A percentile compares a stretch with the other conserved stretches of the same genome.
Conservation (phyloP, 1,140 invertebrate genomes). For the Anastrepha obliqua region DNA sequence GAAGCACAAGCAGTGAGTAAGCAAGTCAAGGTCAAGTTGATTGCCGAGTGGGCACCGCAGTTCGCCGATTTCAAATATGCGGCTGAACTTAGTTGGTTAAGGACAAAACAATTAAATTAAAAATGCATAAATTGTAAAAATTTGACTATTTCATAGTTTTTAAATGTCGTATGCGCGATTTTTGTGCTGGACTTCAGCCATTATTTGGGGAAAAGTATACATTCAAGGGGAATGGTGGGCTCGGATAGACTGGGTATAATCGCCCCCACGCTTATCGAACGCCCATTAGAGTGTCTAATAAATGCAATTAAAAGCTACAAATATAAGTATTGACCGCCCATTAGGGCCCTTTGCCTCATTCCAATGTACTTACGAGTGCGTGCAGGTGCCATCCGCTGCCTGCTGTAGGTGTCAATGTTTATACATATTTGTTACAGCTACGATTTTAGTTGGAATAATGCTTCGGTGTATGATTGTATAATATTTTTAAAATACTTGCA, state of each 20-base stretch:
- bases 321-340: no score
- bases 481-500: not conserved
- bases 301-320: no score
- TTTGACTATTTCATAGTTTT: no score
- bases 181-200: no score
- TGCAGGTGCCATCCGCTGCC: not conserved
- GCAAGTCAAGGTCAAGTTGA: conserved; percentile 19
- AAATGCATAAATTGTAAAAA: not conserved
- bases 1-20: not conserved
- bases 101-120: conserved; percentile 22
- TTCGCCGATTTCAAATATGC: not conserved
- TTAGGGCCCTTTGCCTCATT: not conserved
- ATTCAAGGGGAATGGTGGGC: no score
- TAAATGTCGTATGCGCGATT: no score
- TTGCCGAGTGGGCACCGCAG: conserved; percentile 1
- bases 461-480: not conserved
- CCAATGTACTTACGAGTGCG: not conserved
- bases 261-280: no score
- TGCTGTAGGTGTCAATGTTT: not conserved
- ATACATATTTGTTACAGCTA: not conserved
- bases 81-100: not conserved
- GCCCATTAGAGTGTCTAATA: no score
- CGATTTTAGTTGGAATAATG: not conserved
- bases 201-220: no score
- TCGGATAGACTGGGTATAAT: no score